Base-by-base conservation (phyloP, 2,888 invertebrate species). In the Amblyjoppa proteus region DNA sequence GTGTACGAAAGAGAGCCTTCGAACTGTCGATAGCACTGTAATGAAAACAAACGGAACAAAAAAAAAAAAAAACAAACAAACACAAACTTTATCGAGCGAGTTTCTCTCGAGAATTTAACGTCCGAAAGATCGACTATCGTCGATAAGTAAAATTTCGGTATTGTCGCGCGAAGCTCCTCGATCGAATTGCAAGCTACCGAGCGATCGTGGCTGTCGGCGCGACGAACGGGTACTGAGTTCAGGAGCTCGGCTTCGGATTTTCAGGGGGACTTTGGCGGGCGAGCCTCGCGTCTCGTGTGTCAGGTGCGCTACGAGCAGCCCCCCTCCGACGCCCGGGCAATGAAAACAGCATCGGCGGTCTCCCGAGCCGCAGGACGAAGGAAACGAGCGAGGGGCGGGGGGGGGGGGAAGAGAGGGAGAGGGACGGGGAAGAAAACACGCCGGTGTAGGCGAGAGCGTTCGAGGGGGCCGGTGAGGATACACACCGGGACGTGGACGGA, bases 221-320 rank as follows among this genome's bases (percentile, higher is more conserved):
- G 88, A 89, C 88, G 87, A 87, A 88, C 88, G 87, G 83, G 80
- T 80, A 88, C 88, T 89, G 83, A 87, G 81, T 86, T 86, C 89
- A 86, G 88, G 88, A 87, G 87, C 88, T 87, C 87, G 83, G 87
- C 3, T 88, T 87, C 84, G 90, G 89, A 90, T 90, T 89, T 89
- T 90, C 90, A 89, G 83, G 88, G 87, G 88, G 88, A 87, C 87
- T 87, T 87, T 11, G 71, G 53, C 77, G 78, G 78, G 51, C 28
- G 49, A 38, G 25, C 38, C 71, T 45, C 71, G 71, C 51, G 68
- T 25, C 80, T 85, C 83, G 87, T 84, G 89, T 88, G 86, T 89
- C 89, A 89, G 90, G 90, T 90, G 90, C 90, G 86, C 83, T 84
- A 70, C 76, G 79, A 76, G 73, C 25, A 58, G 58, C 49, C 78